Percentiles rank a stretch among this genome's conserved stretches.
phyloP scores from a whole-genome alignment of 2,113 vertebrate species.

The Geococcyx californianus region DNA sequence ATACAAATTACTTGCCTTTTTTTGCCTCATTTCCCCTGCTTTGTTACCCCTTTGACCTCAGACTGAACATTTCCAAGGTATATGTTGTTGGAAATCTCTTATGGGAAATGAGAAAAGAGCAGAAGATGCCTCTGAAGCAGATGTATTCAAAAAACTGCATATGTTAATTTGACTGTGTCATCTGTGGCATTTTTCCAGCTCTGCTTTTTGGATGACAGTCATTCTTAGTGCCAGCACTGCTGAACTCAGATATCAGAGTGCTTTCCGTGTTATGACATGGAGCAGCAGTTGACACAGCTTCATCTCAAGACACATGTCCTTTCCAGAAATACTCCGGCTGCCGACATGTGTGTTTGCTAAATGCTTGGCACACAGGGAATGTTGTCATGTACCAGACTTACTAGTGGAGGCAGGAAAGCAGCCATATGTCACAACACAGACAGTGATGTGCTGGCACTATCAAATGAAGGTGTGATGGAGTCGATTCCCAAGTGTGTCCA shows the following conservation, averaged over 20 bases:
- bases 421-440: conserved; percentile 28
- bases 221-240: background rate
- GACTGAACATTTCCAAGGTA: background rate
- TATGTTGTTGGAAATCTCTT: background rate
- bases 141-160: background rate
- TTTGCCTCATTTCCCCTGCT: background rate
- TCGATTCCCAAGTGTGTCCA: background rate
- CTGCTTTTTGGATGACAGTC: conserved; percentile 19
- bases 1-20: background rate
- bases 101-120: background rate
- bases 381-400: conserved; percentile 37
- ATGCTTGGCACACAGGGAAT: conserved; percentile 38
- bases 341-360: conserved; percentile 59
- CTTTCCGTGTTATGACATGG: background rate
- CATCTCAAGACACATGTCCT: conserved; percentile 47
- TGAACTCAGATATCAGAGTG: background rate
- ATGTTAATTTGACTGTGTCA: background rate
- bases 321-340: conserved; percentile 51
- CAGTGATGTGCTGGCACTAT: background rate
- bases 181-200: background rate
- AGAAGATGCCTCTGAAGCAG: background rate
- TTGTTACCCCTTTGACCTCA: background rate
- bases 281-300: conserved; percentile 53
- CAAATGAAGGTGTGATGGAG: background rate
- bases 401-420: background rate